Percentiles rank a stretch among this genome's conserved stretches.
Evolutionary conservation across 2,888 invertebrate genomes (phyloP).

Genomic region (Thysanoteuthis rhombus): DNA sequence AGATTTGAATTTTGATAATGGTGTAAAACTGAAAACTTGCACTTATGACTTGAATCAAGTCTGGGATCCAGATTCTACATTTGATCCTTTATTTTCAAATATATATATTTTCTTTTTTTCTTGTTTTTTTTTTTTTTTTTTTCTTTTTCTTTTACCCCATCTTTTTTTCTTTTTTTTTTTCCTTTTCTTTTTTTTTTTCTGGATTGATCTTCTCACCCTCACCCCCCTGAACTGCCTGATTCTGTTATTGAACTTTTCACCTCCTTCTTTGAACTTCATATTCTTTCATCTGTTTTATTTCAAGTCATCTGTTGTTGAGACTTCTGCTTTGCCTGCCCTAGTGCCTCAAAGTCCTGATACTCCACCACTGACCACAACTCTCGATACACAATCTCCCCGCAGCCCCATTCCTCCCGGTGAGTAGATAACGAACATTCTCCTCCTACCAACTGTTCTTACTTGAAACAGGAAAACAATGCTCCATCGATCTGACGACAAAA

Average conservation of each 20-base stretch:
- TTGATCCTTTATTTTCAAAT: no score
- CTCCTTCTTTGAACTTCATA: neutral
- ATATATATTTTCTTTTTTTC: no score
- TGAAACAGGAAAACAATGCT: neutral
- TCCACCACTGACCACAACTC: neutral
- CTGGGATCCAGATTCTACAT: no score
- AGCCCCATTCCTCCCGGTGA: slow-evolving; percentile 12
- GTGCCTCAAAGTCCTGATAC: slow-evolving; percentile 17
- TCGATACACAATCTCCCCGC: neutral
- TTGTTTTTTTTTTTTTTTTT: no score
- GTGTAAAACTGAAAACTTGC: no score
- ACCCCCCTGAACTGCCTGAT: neutral
- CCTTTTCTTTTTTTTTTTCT: neutral
- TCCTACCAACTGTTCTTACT: neutral
- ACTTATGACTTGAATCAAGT: no score
- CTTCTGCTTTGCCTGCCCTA: slow-evolving; percentile 24
- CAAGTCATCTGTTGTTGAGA: slow-evolving; percentile 26
- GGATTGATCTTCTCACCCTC: neutral
- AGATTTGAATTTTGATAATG: no score
- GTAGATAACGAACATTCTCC: neutral
- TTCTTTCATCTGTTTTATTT: slow-evolving; percentile 23
- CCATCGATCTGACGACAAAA: no score
- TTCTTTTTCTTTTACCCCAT: neutral
- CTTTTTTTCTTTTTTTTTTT: neutral
- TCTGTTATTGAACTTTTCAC: neutral